A percentile compares a stretch with the other conserved stretches of the same genome.
phyloP scores from a whole-genome alignment of 2,888 invertebrate species.

The Osedax fenrisi region DNA sequence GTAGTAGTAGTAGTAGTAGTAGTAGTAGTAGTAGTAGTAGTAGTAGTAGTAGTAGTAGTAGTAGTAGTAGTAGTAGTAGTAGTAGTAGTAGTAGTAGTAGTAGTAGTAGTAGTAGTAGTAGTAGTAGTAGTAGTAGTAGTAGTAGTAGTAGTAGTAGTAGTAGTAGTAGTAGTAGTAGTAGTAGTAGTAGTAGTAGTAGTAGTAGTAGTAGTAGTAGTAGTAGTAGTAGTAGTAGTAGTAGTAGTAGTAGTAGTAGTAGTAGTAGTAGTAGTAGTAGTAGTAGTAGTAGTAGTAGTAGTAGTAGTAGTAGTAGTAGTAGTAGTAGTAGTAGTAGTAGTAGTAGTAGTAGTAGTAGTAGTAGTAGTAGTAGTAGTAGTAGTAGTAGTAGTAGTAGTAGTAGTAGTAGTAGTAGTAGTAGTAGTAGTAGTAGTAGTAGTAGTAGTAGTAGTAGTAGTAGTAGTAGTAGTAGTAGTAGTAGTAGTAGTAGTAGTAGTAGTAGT shows the following conservation, averaged over 20 bases:
- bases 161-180: background rate
- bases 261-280: background rate
- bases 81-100: background rate
- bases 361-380: background rate
- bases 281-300: constrained; percentile 3
- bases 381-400: too few relatives aligned
- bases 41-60: background rate
- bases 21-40: background rate
- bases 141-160: background rate
- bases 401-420: too few relatives aligned
- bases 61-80: background rate
- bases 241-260: background rate
- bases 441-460: background rate
- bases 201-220: background rate
- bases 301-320: too few relatives aligned
- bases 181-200: background rate
- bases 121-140: background rate
- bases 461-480: background rate
- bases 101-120: background rate
- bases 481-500: background rate
- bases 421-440: too few relatives aligned
- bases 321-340: too few relatives aligned
- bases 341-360: background rate
- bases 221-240: background rate
- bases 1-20: background rate